Conservation (phyloP, 2,888 invertebrate genomes). For the Cephonodes hylas region DNA sequence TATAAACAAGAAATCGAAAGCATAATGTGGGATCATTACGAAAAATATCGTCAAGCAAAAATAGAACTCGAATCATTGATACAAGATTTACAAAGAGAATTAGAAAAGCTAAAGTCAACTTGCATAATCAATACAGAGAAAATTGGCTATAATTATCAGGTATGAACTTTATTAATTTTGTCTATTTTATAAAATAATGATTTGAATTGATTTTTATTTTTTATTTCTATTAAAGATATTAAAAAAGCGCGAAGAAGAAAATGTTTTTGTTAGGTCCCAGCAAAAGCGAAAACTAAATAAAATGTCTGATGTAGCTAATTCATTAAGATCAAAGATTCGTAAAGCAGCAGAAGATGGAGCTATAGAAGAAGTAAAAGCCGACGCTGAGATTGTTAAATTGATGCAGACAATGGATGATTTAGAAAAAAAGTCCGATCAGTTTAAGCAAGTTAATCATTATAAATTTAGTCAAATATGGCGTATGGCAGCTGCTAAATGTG, state of each 20-base stretch:
- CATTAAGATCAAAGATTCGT: constrained; percentile 83
- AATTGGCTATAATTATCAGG: constrained; percentile 93
- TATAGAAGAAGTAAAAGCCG: constrained; percentile 84
- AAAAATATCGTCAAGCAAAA: constrained; percentile 85
- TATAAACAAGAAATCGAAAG: constrained; percentile 81
- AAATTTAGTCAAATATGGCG: constrained; percentile 80
- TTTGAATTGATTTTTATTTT: not conserved
- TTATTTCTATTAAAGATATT: constrained; percentile 75
- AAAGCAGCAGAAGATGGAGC: constrained; percentile 84
- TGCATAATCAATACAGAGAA: constrained; percentile 94
- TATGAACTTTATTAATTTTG: constrained; percentile 20
- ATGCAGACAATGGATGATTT: constrained; percentile 85
- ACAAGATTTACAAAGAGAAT: constrained; percentile 88
- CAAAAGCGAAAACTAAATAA: constrained; percentile 89
- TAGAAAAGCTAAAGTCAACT: constrained; percentile 88
- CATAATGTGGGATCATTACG: constrained; percentile 85
- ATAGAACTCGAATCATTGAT: constrained; percentile 86
- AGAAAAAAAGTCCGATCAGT: constrained; percentile 85
- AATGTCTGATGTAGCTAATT: constrained; percentile 86
- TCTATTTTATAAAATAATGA: not conserved
- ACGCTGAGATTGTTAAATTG: constrained; percentile 84
- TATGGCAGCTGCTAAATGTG: constrained; percentile 58
- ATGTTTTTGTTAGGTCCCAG: constrained; percentile 88
- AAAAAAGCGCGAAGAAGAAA: constrained; percentile 93
- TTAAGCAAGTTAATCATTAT: constrained; percentile 83